Evolutionary conservation across 1,140 invertebrate genomes (phyloP).

Genomic region (Episyrphus balteatus): DNA sequence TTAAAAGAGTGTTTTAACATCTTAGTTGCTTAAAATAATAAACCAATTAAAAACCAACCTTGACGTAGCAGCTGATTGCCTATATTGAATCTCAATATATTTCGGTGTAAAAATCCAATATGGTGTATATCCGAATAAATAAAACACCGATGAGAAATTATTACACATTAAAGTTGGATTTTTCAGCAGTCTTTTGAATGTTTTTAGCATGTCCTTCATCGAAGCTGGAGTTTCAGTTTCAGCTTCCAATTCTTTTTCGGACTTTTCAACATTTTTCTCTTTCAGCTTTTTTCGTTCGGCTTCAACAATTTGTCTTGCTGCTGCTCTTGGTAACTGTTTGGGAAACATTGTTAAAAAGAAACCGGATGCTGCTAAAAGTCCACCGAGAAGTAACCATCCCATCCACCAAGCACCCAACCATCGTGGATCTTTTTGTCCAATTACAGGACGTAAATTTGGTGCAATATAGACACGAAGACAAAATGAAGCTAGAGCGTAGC

Average conservation of each 20-base stretch:
- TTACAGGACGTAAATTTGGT: slow-evolving; percentile 54
- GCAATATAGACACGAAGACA: slow-evolving; percentile 58
- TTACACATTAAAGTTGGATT: slow-evolving; percentile 60
- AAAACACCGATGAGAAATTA: slow-evolving; percentile 54
- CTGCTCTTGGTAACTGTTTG: slow-evolving; percentile 49
- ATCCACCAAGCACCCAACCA: slow-evolving; percentile 74
- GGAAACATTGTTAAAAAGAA: slow-evolving; percentile 54
- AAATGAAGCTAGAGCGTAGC: slow-evolving; percentile 57
- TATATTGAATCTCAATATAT: slow-evolving; percentile 64
- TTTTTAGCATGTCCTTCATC: slow-evolving; percentile 47
- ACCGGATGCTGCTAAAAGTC: slow-evolving; percentile 48
- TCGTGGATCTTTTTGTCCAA: slow-evolving; percentile 54
- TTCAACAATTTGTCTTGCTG: slow-evolving; percentile 41
- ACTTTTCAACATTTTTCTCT: slow-evolving; percentile 13
- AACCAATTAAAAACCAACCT: slow-evolving; percentile 17
- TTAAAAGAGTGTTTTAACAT: no score
- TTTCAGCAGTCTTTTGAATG: slow-evolving; percentile 48
- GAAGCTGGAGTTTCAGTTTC: slow-evolving; percentile 33
- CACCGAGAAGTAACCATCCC: slow-evolving; percentile 62
- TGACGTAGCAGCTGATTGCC: slow-evolving; percentile 56
- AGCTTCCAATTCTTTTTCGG: slow-evolving; percentile 12
- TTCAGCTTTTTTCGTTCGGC: slow-evolving; percentile 22
- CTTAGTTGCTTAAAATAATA: no score
- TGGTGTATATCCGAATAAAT: slow-evolving; percentile 58
- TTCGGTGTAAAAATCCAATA: slow-evolving; percentile 69